Percentiles rank a stretch among this genome's conserved stretches.
phyloP scores from a whole-genome alignment of 2,888 invertebrate genomes.

The Halictus ligatus region DNA sequence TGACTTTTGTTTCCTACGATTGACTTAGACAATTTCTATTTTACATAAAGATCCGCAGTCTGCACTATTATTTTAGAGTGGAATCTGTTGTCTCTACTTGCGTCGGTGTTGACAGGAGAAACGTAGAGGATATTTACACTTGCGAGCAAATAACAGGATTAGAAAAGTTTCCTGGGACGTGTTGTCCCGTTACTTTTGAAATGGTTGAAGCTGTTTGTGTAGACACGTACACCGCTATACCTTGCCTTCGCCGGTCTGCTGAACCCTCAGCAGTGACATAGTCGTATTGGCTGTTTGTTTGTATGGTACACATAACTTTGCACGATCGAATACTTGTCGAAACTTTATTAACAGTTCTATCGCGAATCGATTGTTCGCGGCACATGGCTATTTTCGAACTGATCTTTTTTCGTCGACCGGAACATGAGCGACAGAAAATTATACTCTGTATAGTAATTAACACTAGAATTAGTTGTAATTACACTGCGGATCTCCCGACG shows the following conservation, averaged over 20 bases:
- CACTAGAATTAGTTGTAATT: too few relatives aligned
- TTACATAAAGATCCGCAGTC: neutral
- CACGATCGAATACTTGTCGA: neutral
- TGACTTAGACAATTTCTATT: neutral
- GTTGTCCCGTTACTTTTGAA: neutral
- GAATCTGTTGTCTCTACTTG: neutral
- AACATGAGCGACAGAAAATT: neutral
- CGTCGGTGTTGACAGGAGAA: neutral
- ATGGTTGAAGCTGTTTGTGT: neutral
- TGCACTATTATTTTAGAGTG: neutral
- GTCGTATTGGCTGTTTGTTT: neutral
- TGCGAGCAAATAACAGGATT: neutral
- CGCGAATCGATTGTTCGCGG: neutral
- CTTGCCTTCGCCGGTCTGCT: neutral
- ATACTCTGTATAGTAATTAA: too few relatives aligned
- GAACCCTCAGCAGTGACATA: neutral
- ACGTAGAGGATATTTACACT: neutral
- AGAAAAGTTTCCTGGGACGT: neutral
- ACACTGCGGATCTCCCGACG: too few relatives aligned
- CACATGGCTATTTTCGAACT: neutral
- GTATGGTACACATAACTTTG: neutral
- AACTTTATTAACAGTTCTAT: neutral
- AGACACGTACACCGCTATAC: neutral
- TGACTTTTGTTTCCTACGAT: neutral
- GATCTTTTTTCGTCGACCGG: neutral